Evolutionary conservation across 2,113 vertebrate genomes (phyloP), one percentile per base, ranked within the genome.

Genomic region (Sander vitreus): DNA sequence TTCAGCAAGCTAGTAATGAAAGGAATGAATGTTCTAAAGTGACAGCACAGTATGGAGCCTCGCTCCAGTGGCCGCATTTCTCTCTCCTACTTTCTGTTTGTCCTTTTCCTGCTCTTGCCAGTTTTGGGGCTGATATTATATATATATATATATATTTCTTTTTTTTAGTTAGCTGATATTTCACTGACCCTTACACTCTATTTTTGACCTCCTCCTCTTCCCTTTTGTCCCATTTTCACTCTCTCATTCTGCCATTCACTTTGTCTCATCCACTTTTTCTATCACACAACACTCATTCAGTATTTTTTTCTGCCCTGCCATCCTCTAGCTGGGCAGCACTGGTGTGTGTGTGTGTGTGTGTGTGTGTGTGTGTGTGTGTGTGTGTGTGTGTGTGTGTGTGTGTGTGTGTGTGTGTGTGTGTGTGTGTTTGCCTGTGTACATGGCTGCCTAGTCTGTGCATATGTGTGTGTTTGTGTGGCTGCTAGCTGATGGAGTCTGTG

Each of bases 401-500:
- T 59, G 64, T 68, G 71, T 39, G 33, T 54, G 48, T 57, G 54
- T 43, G 30, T 60, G 47, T 66, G 47, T 48, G 25, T 76, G 39
- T 27, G 15, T 72, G 68, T 58, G 25, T 59, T 43, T 43, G 9
- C 39, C 39, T 43, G 64, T 68, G 71, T 39, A 43, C 60, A 12
- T 65, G 81, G 11, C 12, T 71, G 55, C 14, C 23, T 62, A 39
- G 39, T 39, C 21, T 66, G 51, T 25, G 23, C 23, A 39, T 55
- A 27, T 50, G 23, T 76, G 64, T 64, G 60, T 80, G 55, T 68
- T 62, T 70, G 72, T 77, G 69, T 58, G 76, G 57, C 79, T 75
- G 73, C 62, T 78, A 59, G 86, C 84, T 83, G 92, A 92, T 92
- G 90, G 81, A 63, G 86, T 91, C 76, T 93, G 87, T 94, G 95